Evolutionary conservation across 2,888 invertebrate species (phyloP).

Genomic region (Drosophila antonietae): DNA sequence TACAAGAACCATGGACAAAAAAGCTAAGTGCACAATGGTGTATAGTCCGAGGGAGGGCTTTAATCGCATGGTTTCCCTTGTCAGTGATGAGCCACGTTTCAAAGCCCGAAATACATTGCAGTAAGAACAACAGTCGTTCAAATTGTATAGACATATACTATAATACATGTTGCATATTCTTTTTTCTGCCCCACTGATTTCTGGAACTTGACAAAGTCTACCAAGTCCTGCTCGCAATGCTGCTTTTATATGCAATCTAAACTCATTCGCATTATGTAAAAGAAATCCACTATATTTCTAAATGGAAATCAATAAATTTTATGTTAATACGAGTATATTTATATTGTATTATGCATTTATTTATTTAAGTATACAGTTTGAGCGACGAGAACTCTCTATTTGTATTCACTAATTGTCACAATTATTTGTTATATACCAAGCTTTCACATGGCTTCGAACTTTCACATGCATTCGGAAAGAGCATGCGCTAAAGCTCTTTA

Average conservation of each 20-base stretch:
- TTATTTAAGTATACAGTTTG: background rate
- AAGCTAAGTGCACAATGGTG: constrained; percentile 19
- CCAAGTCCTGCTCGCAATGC: background rate
- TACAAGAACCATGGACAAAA: constrained; percentile 63
- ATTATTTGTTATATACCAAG: constrained; percentile 7
- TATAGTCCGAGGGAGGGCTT: constrained; percentile 25
- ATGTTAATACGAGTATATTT: background rate
- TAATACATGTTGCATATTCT: constrained; percentile 14
- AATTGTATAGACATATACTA: constrained; percentile 19
- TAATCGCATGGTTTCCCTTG: background rate
- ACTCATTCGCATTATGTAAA: background rate
- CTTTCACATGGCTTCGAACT: constrained; percentile 21
- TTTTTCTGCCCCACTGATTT: background rate
- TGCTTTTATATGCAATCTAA: background rate
- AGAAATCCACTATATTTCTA: background rate
- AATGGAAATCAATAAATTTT: background rate
- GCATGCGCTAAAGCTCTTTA: constrained; percentile 35
- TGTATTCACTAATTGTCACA: constrained; percentile 29
- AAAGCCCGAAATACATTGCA: constrained; percentile 2
- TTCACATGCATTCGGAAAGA: background rate
- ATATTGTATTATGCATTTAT: background rate
- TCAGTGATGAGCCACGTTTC: constrained; percentile 11
- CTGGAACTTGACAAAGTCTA: background rate
- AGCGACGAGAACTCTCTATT: constrained; percentile 4
- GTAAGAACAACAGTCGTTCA: constrained; percentile 5